Conservation (phyloP, 2,797 vertebrate genomes). For the Alca torda region DNA sequence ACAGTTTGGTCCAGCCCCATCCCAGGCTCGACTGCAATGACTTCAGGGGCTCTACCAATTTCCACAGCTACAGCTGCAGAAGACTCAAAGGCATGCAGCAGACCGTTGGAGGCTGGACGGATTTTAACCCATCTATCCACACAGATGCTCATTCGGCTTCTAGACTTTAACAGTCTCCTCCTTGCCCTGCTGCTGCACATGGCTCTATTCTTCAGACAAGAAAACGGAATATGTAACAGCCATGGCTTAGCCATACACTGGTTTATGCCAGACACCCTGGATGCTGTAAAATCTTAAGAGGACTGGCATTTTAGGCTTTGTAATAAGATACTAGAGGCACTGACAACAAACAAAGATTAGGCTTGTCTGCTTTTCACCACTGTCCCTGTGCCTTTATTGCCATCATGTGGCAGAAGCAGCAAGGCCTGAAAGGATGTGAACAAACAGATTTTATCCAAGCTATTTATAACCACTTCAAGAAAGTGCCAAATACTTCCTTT, state of each 20-base stretch:
- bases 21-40: not conserved
- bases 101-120: not conserved
- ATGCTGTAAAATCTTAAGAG: not conserved
- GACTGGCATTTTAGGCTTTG: not conserved
- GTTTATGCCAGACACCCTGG: not conserved
- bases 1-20: not conserved
- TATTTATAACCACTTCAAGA: slow-evolving; percentile 10
- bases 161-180: not conserved
- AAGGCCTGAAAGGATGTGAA: not conserved
- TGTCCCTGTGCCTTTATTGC: slow-evolving; percentile 51
- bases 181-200: not conserved
- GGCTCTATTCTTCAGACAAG: not conserved
- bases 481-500: not conserved
- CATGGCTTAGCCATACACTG: not conserved
- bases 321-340: not conserved
- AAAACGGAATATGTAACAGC: not conserved
- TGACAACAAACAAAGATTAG: not conserved
- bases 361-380: not conserved
- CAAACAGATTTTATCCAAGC: slow-evolving; percentile 32
- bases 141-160: not conserved
- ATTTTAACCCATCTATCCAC: slow-evolving; percentile 2
- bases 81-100: not conserved
- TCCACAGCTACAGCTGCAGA: not conserved
- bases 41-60: not conserved
- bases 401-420: slow-evolving; percentile 52